Evolutionary conservation across 92 coral and sea anemone genomes (phyloP).

Genomic region (Pocillopora grandis): DNA sequence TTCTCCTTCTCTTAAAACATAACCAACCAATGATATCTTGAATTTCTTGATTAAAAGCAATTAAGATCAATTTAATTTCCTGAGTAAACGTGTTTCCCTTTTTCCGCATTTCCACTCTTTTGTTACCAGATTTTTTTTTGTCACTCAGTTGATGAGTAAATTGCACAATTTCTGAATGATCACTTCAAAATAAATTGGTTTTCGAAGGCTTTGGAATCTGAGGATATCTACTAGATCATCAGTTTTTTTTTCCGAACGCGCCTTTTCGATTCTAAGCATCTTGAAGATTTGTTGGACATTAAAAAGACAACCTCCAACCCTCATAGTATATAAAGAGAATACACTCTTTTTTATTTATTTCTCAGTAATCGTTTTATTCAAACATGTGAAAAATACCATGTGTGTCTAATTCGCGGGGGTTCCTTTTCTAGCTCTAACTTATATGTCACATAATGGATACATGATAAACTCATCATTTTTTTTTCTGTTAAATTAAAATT

Average conservation of each 20-base stretch:
- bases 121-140: background rate
- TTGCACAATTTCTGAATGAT: background rate
- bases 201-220: background rate
- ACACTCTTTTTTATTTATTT: too few relatives aligned
- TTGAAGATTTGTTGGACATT: too few relatives aligned
- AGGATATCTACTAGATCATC: background rate
- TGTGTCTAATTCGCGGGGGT: too few relatives aligned
- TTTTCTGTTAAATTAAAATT: too few relatives aligned
- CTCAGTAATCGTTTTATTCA: background rate
- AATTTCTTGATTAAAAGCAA: conserved; percentile 21
- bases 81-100: background rate
- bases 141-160: conserved; percentile 3
- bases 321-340: too few relatives aligned
- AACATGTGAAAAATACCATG: too few relatives aligned
- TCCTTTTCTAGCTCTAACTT: too few relatives aligned
- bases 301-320: too few relatives aligned
- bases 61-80: background rate
- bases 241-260: too few relatives aligned
- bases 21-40: conserved; percentile 8
- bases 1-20: conserved; percentile 2
- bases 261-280: too few relatives aligned
- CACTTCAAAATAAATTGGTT: background rate
- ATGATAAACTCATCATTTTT: too few relatives aligned
- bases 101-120: background rate
- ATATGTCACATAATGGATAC: too few relatives aligned